These are phyloP conservation scores for Tachystola acroxantha DNA, from an alignment of 2,888 invertebrate species.

Conservation along the genomic window DNA sequence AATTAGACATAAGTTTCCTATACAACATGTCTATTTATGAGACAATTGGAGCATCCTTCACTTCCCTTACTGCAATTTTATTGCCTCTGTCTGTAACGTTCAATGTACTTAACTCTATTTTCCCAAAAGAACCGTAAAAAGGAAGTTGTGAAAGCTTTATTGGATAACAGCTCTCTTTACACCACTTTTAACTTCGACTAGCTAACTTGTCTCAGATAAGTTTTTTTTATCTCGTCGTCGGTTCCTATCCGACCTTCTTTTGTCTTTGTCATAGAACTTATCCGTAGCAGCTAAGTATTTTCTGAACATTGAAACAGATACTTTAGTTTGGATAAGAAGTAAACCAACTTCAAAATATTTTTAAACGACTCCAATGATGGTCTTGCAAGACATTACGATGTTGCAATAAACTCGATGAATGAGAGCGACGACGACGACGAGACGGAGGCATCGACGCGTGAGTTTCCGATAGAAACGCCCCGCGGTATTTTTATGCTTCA, in stretches of 20 bases:
- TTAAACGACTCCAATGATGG: not conserved
- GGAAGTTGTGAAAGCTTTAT: constrained; percentile 53
- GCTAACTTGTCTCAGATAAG: constrained; percentile 30
- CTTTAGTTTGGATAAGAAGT: too few species aligned
- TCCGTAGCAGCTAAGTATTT: not conserved
- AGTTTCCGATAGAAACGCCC: constrained; percentile 38
- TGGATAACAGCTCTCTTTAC: constrained; percentile 43
- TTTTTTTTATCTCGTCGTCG: constrained; percentile 30
- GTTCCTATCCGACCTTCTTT: not conserved
- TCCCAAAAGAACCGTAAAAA: constrained; percentile 40
- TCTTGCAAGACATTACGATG: not conserved
- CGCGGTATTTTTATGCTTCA: constrained; percentile 3
- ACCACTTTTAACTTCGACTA: constrained; percentile 44
- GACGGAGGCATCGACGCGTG: constrained; percentile 51
- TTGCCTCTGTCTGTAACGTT: constrained; percentile 19
- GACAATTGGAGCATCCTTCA: not conserved
- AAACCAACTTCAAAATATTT: too few species aligned
- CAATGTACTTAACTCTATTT: constrained; percentile 25
- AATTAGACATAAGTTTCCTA: not conserved
- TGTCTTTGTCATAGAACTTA: not conserved
- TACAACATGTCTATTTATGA: not conserved
- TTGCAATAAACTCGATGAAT: not conserved
- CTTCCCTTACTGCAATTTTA: constrained; percentile 1
- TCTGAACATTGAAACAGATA: too few species aligned
- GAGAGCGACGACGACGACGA: constrained; percentile 34